Conservation (phyloP, 1,140 invertebrate genomes). For the Papilio helenus region DNA sequence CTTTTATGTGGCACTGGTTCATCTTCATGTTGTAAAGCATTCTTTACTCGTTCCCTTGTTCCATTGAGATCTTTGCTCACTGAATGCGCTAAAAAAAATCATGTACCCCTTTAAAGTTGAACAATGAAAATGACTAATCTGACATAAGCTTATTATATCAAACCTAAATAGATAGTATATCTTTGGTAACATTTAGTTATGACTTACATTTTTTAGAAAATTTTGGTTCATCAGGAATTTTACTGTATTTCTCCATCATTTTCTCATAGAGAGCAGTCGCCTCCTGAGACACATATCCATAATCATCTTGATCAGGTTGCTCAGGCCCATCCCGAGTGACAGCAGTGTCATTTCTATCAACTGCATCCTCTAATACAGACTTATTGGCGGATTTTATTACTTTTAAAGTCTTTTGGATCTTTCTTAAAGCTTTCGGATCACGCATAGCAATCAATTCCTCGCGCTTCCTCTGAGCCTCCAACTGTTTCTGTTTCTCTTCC, state of each 20-base stretch:
- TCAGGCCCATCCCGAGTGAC: constrained; percentile 87
- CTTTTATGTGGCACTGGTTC: constrained; percentile 86
- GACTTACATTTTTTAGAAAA: constrained; percentile 75
- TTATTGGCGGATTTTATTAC: constrained; percentile 95
- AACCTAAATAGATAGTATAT: not conserved
- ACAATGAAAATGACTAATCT: not conserved
- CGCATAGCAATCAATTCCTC: constrained; percentile 88
- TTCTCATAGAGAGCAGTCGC: constrained; percentile 91
- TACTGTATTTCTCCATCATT: constrained; percentile 92
- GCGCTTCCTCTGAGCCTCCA: constrained; percentile 86
- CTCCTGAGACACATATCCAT: constrained; percentile 92
- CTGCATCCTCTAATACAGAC: constrained; percentile 91
- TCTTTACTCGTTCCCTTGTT: constrained; percentile 88
- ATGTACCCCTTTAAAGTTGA: not conserved
- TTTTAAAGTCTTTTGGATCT: constrained; percentile 86
- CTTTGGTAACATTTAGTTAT: not conserved
- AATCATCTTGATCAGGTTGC: constrained; percentile 95
- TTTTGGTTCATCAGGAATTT: constrained; percentile 86
- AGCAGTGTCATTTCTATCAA: constrained; percentile 89
- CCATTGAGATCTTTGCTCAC: constrained; percentile 83
- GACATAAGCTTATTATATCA: not conserved
- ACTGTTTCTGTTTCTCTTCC: constrained; percentile 87
- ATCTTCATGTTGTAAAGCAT: constrained; percentile 90
- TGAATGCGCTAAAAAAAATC: constrained; percentile 52
- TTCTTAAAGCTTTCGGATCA: constrained; percentile 88